A percentile compares a stretch with the other conserved stretches of the same genome.
Evolutionary conservation across 2,113 vertebrate species (phyloP).

Genomic region (Porphyrio hochstetteri): DNA sequence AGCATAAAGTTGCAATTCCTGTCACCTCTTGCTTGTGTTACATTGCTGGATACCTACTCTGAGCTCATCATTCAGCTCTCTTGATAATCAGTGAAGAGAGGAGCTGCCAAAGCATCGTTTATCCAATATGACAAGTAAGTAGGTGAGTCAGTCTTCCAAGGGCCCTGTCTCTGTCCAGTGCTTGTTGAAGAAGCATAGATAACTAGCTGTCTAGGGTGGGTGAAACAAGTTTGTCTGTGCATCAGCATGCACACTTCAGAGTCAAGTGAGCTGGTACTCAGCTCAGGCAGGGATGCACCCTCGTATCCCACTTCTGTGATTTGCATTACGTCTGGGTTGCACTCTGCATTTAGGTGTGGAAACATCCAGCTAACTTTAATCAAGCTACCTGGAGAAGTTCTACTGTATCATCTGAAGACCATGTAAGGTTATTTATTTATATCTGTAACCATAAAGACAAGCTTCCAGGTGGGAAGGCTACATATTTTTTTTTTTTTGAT

Average conservation of each 20-base stretch:
- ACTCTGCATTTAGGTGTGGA: not conserved
- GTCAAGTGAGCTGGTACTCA: not conserved
- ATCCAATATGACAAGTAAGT: not conserved
- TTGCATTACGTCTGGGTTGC: not conserved
- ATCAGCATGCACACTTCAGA: not conserved
- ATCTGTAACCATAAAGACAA: not conserved
- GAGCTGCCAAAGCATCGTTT: not conserved
- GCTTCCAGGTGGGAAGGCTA: not conserved
- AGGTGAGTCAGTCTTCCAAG: not conserved
- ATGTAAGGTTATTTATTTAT: not conserved
- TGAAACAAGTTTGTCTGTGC: not conserved
- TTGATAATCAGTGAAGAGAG: conserved; percentile 19
- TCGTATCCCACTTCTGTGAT: not conserved
- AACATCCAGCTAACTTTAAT: not conserved
- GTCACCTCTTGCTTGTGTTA: conserved; percentile 51
- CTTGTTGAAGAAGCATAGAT: not conserved
- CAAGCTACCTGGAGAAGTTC: not conserved
- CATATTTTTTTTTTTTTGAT: not conserved
- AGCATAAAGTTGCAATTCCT: conserved; percentile 21
- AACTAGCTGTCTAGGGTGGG: not conserved
- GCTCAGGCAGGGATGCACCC: not conserved
- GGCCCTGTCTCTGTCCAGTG: not conserved
- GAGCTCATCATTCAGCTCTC: conserved; percentile 4
- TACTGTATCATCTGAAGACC: not conserved
- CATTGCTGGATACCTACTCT: conserved; percentile 23